Conservation (phyloP, 2,797 vertebrate genomes). For the Lutjanus campechanus region DNA sequence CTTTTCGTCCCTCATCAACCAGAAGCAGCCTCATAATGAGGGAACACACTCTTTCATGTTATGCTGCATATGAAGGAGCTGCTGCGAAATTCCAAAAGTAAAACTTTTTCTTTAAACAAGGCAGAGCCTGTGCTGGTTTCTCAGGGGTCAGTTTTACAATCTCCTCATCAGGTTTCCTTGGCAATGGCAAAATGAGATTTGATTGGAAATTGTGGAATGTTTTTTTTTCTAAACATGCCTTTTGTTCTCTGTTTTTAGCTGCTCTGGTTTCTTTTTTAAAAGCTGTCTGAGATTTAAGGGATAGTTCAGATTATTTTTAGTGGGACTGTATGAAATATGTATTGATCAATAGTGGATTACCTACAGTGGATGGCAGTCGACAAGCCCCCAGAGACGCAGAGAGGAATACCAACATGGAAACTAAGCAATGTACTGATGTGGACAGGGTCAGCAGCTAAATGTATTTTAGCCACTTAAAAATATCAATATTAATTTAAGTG, state of each 20-base stretch:
- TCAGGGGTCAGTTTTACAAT: background rate
- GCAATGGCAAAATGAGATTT: background rate
- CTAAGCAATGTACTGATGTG: too few relatives aligned
- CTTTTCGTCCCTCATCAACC: background rate
- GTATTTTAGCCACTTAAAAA: too few relatives aligned
- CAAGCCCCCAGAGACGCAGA: too few relatives aligned
- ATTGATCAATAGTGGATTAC: too few relatives aligned
- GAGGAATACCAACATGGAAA: too few relatives aligned
- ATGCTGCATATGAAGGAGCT: background rate
- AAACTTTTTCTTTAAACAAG: background rate
- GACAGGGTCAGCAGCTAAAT: too few relatives aligned
- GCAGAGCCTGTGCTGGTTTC: background rate
- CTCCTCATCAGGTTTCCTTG: background rate
- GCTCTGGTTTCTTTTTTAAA: background rate
- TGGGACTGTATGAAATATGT: too few relatives aligned
- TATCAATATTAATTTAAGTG: too few relatives aligned
- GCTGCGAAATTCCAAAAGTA: background rate
- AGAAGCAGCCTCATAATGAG: conserved; percentile 19
- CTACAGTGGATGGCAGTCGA: too few relatives aligned
- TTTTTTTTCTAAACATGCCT: background rate
- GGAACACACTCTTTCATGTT: background rate
- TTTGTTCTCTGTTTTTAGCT: background rate
- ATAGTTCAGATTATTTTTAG: too few relatives aligned
- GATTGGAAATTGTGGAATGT: background rate
- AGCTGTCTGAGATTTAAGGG: background rate